Evolutionary conservation across 2,113 vertebrate species (phyloP).

Genomic region (Gorsachius goisagi): DNA sequence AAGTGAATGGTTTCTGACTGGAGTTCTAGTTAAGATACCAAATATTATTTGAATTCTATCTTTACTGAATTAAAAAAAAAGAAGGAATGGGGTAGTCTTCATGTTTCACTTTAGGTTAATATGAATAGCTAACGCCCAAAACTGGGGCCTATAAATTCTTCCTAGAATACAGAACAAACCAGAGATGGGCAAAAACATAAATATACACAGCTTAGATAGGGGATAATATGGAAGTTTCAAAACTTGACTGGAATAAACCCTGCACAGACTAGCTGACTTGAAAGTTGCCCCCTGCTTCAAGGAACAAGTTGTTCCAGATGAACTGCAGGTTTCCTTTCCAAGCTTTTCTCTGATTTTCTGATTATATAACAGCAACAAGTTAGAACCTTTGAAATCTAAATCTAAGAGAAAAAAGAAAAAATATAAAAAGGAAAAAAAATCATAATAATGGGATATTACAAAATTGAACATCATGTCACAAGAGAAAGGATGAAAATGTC

Average conservation of each 20-base stretch:
- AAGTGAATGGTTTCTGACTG: background rate
- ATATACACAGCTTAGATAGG: background rate
- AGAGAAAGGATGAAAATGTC: fast-evolving
- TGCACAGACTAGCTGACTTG: fast-evolving
- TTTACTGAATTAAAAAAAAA: background rate
- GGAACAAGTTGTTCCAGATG: background rate
- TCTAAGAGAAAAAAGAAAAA: background rate
- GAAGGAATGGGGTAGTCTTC: background rate
- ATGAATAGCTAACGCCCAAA: background rate
- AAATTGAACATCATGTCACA: background rate
- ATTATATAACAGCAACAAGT: background rate
- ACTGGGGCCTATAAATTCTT: fast-evolving
- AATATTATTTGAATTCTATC: background rate
- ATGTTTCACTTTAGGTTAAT: background rate
- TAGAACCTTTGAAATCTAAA: background rate
- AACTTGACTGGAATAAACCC: background rate
- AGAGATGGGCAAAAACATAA: background rate
- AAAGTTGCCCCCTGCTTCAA: background rate
- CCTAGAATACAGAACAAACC: background rate
- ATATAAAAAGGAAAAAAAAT: fast-evolving
- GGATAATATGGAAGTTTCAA: background rate
- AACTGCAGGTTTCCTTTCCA: background rate
- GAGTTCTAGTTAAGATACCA: background rate
- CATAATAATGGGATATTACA: background rate
- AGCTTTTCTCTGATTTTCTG: background rate